These are phyloP conservation scores for Pseudomyrmex dendroicus DNA, from an alignment of 1,140 invertebrate genomes.

Conservation along the genomic window DNA sequence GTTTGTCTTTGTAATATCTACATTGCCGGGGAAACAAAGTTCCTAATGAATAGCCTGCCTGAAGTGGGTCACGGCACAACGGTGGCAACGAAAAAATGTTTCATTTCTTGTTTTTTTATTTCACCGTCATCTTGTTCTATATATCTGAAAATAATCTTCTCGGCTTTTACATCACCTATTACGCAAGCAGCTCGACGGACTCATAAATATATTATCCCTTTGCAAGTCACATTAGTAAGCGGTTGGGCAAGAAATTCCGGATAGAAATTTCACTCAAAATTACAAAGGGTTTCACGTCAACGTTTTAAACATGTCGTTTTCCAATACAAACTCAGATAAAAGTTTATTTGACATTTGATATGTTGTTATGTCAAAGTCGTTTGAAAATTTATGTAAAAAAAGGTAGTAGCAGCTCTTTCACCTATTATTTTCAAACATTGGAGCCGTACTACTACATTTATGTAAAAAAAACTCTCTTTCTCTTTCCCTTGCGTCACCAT, in stretches of 20 bases:
- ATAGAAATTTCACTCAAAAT: conserved; percentile 6
- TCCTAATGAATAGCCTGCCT: conserved; percentile 1
- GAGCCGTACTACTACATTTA: too few relatives aligned
- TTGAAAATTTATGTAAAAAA: neutral
- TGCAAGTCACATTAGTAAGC: conserved; percentile 5
- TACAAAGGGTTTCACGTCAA: neutral
- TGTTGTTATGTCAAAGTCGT: conserved; percentile 3
- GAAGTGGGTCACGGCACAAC: conserved; percentile 5
- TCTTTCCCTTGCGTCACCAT: neutral
- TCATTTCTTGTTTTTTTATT: neutral
- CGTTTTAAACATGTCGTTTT: neutral
- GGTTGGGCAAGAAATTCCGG: neutral
- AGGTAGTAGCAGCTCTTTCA: too few relatives aligned
- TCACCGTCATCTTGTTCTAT: neutral
- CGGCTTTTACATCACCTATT: neutral
- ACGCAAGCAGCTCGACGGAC: neutral
- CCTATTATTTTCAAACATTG: too few relatives aligned
- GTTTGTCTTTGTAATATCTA: conserved; percentile 27
- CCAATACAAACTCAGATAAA: too few relatives aligned
- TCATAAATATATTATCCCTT: conserved; percentile 41
- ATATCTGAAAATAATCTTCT: neutral
- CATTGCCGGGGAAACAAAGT: neutral
- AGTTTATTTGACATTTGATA: neutral
- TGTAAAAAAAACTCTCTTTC: neutral
- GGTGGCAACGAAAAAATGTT: conserved; percentile 1